Conservation (phyloP, 2,888 invertebrate species). For the Eugnorisma glareosa region DNA sequence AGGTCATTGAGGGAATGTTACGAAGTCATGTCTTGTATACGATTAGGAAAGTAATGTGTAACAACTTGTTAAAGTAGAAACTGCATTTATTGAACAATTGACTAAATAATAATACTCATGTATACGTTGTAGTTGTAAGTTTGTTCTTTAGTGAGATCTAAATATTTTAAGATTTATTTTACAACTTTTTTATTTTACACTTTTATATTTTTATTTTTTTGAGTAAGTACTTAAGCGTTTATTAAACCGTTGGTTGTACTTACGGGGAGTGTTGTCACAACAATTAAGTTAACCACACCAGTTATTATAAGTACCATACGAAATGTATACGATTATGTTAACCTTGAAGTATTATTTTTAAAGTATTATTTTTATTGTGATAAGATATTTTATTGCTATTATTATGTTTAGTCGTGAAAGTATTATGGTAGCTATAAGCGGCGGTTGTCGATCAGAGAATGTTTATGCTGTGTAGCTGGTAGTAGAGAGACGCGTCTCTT, state of each 20-base stretch:
- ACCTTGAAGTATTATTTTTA: slow-evolving; percentile 88
- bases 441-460: slow-evolving; percentile 82
- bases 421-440: slow-evolving; percentile 87
- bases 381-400: slow-evolving; percentile 87
- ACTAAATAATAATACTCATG: slow-evolving; percentile 89
- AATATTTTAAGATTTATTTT: slow-evolving; percentile 77
- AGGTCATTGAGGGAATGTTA: slow-evolving; percentile 72
- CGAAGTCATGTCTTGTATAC: slow-evolving; percentile 86
- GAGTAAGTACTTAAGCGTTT: slow-evolving; percentile 81
- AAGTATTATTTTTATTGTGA: slow-evolving; percentile 90
- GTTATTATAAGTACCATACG: slow-evolving; percentile 75
- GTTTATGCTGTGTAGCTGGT: slow-evolving; percentile 88
- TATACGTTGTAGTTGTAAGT: slow-evolving; percentile 88
- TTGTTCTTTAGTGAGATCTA: slow-evolving; percentile 87
- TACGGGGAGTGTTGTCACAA: slow-evolving; percentile 75
- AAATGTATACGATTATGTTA: slow-evolving; percentile 88
- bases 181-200: slow-evolving; percentile 73
- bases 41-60: slow-evolving; percentile 82
- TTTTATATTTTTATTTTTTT: slow-evolving; percentile 71
- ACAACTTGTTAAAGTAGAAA: slow-evolving; percentile 85
- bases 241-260: slow-evolving; percentile 75
- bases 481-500: slow-evolving; percentile 81
- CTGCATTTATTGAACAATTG: slow-evolving; percentile 88
- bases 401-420: slow-evolving; percentile 84
- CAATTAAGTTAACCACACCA: slow-evolving; percentile 76